phyloP scores from a whole-genome alignment of 2,888 invertebrate species.

The Heliconius ismenius region DNA sequence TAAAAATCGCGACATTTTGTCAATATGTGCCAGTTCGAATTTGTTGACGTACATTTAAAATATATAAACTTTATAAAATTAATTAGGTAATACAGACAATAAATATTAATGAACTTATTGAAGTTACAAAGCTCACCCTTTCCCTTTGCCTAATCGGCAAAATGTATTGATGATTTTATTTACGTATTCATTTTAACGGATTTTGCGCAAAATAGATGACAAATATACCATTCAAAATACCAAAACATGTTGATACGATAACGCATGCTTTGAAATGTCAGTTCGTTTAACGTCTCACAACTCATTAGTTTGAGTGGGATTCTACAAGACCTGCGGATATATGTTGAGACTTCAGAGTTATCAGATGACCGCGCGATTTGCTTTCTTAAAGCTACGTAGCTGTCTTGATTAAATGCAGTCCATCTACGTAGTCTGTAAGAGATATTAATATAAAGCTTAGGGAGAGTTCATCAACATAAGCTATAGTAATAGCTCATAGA shows the following conservation, averaged over 20 bases:
- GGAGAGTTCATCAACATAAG: too few relatives aligned
- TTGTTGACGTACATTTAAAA: conserved; percentile 4
- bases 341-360: neutral
- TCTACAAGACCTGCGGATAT: neutral
- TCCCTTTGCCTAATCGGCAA: neutral
- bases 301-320: too few relatives aligned
- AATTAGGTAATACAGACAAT: neutral
- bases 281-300: neutral
- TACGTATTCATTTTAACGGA: neutral
- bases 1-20: conserved; percentile 25
- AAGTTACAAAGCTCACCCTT: too few relatives aligned
- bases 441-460: too few relatives aligned
- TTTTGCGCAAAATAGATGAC: neutral
- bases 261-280: neutral
- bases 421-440: too few relatives aligned
- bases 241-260: neutral
- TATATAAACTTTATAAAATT: conserved; percentile 7
- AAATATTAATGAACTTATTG: neutral
- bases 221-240: neutral
- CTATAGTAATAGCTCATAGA: too few relatives aligned
- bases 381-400: too few relatives aligned
- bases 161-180: neutral
- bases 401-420: too few relatives aligned
- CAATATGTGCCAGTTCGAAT: conserved; percentile 25
- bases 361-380: neutral